Evolutionary conservation across 37 sponge, comb jelly and placozoan species (phyloP).

Genomic region (Aphrocallistes beatrix): DNA sequence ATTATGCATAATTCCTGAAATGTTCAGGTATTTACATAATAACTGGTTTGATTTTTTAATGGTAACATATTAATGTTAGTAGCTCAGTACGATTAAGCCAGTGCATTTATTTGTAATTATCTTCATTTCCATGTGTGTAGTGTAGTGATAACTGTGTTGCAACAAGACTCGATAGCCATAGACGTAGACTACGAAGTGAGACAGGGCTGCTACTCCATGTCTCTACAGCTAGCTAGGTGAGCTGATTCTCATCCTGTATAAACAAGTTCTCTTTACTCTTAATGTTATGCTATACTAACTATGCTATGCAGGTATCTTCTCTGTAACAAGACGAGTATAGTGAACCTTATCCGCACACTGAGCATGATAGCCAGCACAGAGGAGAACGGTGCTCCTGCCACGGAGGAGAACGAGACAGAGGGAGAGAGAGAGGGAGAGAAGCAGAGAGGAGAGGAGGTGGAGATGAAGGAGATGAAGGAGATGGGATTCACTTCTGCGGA

Average conservation of each 20-base stretch:
- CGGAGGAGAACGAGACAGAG: neutral
- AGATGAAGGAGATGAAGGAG: neutral
- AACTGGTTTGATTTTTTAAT: too few relatives aligned
- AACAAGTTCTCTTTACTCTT: too few relatives aligned
- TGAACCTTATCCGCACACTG: neutral
- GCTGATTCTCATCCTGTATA: neutral
- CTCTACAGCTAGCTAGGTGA: conserved; percentile 56
- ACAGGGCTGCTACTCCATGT: conserved; percentile 70
- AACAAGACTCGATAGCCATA: conserved; percentile 36
- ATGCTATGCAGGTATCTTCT: conserved; percentile 37
- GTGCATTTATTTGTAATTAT: neutral
- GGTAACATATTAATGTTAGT: too few relatives aligned
- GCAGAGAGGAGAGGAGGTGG: neutral
- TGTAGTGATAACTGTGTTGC: conserved; percentile 48
- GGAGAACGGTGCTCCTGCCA: neutral
- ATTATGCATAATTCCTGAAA: neutral
- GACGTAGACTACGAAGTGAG: conserved; percentile 38
- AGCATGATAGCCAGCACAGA: neutral
- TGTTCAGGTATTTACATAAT: neutral
- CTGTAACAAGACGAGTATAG: conserved; percentile 28
- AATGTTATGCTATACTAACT: neutral
- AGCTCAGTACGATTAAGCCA: too few relatives aligned
- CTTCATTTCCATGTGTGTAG: neutral
- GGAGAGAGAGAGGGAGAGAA: neutral
- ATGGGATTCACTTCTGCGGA: neutral